These are phyloP conservation scores for Nephrocerus scutellatus DNA, from an alignment of 2,888 invertebrate species.

Conservation along the genomic window DNA sequence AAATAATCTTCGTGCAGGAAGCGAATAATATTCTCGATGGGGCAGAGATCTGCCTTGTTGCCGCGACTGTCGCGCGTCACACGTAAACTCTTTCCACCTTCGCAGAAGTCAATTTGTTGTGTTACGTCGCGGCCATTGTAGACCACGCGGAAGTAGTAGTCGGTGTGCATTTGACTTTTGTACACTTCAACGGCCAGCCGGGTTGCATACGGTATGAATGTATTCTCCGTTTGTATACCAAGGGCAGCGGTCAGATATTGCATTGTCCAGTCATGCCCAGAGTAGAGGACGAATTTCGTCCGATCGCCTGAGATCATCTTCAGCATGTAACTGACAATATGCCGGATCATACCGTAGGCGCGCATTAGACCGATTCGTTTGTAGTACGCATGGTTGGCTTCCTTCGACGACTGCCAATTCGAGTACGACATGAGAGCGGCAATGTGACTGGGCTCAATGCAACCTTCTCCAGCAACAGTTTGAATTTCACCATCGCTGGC, in stretches of 20 bases:
- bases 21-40: slow-evolving; percentile 78
- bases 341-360: slow-evolving; percentile 76
- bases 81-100: slow-evolving; percentile 52
- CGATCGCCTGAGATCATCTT: slow-evolving; percentile 70
- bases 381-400: slow-evolving; percentile 53
- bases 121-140: slow-evolving; percentile 85
- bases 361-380: slow-evolving; percentile 62
- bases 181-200: slow-evolving; percentile 84
- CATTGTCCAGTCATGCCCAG: slow-evolving; percentile 87
- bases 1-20: slow-evolving; percentile 87
- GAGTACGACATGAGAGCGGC: slow-evolving; percentile 73
- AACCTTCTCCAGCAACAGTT: slow-evolving; percentile 42
- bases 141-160: slow-evolving; percentile 74
- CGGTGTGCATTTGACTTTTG: slow-evolving; percentile 56
- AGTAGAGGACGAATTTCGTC: slow-evolving; percentile 71
- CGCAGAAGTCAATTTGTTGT: slow-evolving; percentile 72
- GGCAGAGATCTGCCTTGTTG: slow-evolving; percentile 62
- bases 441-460: slow-evolving; percentile 65
- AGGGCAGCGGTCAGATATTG: slow-evolving; percentile 75
- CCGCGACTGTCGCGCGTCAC: slow-evolving; percentile 49
- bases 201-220: slow-evolving; percentile 77
- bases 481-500: slow-evolving; percentile 19
- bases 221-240: slow-evolving; percentile 53
- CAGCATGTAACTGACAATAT: slow-evolving; percentile 74
- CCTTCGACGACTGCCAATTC: slow-evolving; percentile 70